Percentiles rank a stretch among this genome's conserved stretches.
Conservation (phyloP, 2,888 invertebrate genomes). For the Polia nebulosa region DNA sequence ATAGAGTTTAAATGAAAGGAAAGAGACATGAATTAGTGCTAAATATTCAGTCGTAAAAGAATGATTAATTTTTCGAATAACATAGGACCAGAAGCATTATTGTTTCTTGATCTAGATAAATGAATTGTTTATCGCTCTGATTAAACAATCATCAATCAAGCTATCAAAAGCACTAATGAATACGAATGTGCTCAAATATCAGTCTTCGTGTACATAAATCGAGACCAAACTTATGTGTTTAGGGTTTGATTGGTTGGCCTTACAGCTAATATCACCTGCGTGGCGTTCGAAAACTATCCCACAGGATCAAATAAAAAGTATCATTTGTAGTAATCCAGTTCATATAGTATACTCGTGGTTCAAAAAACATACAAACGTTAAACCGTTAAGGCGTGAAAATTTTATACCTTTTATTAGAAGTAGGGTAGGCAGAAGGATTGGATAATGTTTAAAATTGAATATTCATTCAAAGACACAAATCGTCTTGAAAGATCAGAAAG, state of each 20-base stretch:
- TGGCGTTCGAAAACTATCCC: no score
- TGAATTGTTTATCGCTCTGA: slow-evolving; percentile 17
- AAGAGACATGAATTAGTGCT: background rate
- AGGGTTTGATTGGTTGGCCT: background rate
- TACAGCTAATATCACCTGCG: no score
- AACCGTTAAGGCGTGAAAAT: no score
- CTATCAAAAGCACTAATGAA: slow-evolving; percentile 16
- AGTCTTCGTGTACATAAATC: background rate
- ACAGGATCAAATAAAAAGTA: no score
- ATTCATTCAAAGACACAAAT: background rate
- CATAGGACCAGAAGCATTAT: background rate
- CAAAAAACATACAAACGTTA: no score
- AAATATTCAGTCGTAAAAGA: background rate
- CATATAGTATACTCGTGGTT: no score
- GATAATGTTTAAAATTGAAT: no score
- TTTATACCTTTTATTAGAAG: no score
- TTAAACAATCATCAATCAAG: slow-evolving; percentile 36
- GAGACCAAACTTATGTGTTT: background rate
- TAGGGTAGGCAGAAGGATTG: no score
- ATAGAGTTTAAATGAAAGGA: background rate
- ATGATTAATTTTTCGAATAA: background rate
- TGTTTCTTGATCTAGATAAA: slow-evolving; percentile 22
- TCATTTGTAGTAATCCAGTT: no score
- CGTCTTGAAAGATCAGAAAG: background rate
- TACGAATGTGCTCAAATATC: slow-evolving; percentile 19